Evolutionary conservation across 2,888 invertebrate genomes (phyloP).

Genomic region (Hesperia comma): DNA sequence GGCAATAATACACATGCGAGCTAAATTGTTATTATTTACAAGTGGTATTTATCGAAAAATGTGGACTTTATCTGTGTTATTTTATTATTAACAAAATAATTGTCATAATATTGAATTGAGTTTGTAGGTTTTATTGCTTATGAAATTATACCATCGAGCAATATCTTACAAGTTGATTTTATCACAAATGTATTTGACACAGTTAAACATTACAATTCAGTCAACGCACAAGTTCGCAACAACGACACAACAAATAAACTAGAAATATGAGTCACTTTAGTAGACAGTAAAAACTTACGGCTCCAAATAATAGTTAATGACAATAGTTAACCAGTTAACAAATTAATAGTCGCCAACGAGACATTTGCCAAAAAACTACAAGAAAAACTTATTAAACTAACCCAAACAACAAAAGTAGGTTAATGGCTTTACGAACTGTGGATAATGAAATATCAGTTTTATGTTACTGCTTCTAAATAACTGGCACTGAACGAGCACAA

Average conservation of each 20-base stretch:
- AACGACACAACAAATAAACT: background rate
- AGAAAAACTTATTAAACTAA: slow-evolving; percentile 26
- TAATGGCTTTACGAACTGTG: slow-evolving; percentile 32
- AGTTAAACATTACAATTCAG: background rate
- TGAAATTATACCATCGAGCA: no score
- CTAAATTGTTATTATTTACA: no score
- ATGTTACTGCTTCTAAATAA: slow-evolving; percentile 30
- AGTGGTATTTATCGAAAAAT: no score
- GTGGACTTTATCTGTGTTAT: no score
- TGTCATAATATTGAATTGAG: no score
- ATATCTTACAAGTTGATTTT: background rate
- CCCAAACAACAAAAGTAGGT: slow-evolving; percentile 34
- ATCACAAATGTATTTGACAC: background rate
- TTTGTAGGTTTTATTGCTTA: no score
- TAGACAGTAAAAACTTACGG: slow-evolving; percentile 9
- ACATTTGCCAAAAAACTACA: slow-evolving; percentile 22
- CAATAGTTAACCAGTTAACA: slow-evolving; percentile 27
- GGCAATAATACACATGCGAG: no score
- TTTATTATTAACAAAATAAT: no score
- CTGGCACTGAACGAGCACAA: slow-evolving; percentile 15
- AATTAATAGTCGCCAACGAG: slow-evolving; percentile 27
- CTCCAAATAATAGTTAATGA: slow-evolving; percentile 20
- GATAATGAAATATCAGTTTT: slow-evolving; percentile 33
- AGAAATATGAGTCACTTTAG: slow-evolving; percentile 4
- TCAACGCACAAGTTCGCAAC: background rate